Percentiles rank a stretch among this genome's conserved stretches.
Evolutionary conservation across 2,888 invertebrate species (phyloP).

Genomic region (Aradus depressus): DNA sequence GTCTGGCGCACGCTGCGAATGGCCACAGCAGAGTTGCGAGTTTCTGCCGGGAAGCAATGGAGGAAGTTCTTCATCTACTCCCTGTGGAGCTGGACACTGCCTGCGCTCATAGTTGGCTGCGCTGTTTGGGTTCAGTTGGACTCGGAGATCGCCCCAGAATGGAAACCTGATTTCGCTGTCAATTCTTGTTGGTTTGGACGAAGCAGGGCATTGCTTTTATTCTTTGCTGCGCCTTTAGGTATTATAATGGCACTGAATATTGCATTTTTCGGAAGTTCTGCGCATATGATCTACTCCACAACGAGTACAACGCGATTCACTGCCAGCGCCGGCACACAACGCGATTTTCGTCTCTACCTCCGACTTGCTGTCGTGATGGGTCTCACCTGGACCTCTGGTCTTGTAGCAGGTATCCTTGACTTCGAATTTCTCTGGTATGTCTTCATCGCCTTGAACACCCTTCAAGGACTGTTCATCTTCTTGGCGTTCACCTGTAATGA

Average conservation of each 20-base stretch:
- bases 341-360: constrained; percentile 39
- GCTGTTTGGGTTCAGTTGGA: constrained; percentile 36
- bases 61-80: constrained; percentile 38
- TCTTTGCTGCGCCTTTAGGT: constrained; percentile 42
- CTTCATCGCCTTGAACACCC: constrained; percentile 40
- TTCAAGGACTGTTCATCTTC: constrained; percentile 42
- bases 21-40: constrained; percentile 40
- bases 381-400: constrained; percentile 40
- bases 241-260: constrained; percentile 38
- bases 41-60: constrained; percentile 37
- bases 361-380: constrained; percentile 42
- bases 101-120: constrained; percentile 36
- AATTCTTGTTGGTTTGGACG: constrained; percentile 43
- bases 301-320: constrained; percentile 33
- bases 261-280: constrained; percentile 38
- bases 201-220: constrained; percentile 40
- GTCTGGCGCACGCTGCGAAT: constrained; percentile 39
- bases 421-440: constrained; percentile 38
- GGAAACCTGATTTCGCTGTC: constrained; percentile 39
- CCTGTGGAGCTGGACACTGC: constrained; percentile 38
- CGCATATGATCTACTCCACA: constrained; percentile 38
- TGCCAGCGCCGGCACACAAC: constrained; percentile 32
- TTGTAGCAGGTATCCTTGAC: constrained; percentile 39
- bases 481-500: constrained; percentile 41
- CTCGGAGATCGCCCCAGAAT: constrained; percentile 29